phyloP scores from a whole-genome alignment of 2,113 vertebrate genomes.

The Scalopus aquaticus region DNA sequence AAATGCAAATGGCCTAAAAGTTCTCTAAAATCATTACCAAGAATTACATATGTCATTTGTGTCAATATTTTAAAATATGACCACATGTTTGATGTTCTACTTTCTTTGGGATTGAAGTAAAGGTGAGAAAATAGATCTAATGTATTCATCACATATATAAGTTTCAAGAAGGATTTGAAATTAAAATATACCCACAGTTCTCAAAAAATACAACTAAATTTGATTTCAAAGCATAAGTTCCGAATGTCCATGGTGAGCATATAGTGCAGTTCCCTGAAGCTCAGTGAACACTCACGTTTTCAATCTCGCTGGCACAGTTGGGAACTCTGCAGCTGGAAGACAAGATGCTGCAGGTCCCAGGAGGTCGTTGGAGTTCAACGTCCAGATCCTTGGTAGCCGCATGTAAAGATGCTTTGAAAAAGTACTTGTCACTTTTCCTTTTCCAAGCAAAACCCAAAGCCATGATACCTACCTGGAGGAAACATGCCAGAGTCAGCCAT shows the following conservation, averaged over 20 bases:
- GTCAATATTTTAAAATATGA: background rate
- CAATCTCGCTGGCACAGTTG: conserved; percentile 23
- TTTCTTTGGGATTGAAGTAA: background rate
- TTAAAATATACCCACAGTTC: rapidly evolving
- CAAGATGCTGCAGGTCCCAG: background rate
- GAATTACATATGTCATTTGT: background rate
- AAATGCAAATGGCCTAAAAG: background rate
- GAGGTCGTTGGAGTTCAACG: background rate
- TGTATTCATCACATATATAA: rapidly evolving
- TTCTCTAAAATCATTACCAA: background rate
- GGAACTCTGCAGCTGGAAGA: background rate
- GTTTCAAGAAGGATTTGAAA: background rate
- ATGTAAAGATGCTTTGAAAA: conserved; percentile 62
- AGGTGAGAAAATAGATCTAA: background rate
- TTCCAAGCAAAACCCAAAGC: conserved; percentile 82
- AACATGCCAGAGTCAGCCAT: rapidly evolving
- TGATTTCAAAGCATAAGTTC: background rate
- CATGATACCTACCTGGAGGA: conserved; percentile 82
- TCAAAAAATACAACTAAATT: background rate
- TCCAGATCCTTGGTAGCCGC: conserved; percentile 61
- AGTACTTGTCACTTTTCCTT: conserved; percentile 66
- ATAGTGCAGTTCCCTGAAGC: rapidly evolving
- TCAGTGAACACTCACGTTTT: conserved; percentile 78
- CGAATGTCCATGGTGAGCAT: rapidly evolving
- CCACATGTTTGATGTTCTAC: background rate